phyloP scores from a whole-genome alignment of 53 echinoderm and acorn worm species.

The Echinometra lucunter region DNA sequence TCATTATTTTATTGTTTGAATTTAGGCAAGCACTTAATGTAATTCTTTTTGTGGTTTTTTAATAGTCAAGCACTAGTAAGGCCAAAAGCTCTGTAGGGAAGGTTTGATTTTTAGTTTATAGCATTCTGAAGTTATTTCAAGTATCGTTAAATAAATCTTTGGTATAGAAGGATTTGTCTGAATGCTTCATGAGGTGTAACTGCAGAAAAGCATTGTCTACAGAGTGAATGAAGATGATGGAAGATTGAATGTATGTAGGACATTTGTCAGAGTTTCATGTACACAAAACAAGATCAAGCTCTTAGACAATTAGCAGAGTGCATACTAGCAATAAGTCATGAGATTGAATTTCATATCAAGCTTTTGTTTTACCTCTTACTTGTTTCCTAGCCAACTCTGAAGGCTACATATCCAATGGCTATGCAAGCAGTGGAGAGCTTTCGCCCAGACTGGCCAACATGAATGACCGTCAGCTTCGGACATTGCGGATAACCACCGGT shows the following conservation, averaged over 20 bases:
- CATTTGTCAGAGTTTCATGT: too few species aligned
- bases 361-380: not conserved
- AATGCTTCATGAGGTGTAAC: too few species aligned
- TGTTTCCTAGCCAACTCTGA: constrained; percentile 63
- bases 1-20: too few species aligned
- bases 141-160: too few species aligned
- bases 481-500: constrained; percentile 89
- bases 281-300: not conserved
- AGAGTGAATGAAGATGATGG: not conserved
- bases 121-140: too few species aligned
- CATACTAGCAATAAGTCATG: too few species aligned
- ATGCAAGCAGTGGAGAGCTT: constrained; percentile 86
- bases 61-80: too few species aligned
- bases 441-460: constrained; percentile 78
- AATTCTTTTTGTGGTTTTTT: too few species aligned
- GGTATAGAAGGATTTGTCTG: too few species aligned
- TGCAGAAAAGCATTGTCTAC: not conserved
- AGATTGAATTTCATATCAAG: not conserved
- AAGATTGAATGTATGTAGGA: not conserved
- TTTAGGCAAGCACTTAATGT: too few species aligned
- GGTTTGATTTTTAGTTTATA: not conserved
- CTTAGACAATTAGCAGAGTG: not conserved
- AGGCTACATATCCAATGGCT: constrained; percentile 85
- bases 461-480: constrained; percentile 87
- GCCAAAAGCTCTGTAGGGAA: not conserved